Base-by-base conservation (phyloP, 2,888 invertebrate species). In the Drosophila rellima region DNA sequence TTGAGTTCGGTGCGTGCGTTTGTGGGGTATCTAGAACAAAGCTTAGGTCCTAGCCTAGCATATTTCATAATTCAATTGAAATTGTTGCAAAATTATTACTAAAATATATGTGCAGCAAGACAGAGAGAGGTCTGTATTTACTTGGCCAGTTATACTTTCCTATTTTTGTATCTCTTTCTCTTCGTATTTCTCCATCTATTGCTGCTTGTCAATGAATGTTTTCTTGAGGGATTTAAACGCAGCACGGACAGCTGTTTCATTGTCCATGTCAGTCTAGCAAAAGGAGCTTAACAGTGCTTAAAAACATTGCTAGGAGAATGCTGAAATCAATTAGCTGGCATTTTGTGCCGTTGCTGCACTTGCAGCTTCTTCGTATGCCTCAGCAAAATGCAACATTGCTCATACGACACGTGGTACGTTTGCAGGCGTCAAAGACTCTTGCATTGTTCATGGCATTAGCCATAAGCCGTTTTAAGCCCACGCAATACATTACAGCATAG, bases 51-150 rank as follows among this genome's bases (percentile, higher is more conserved):
- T 61, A 15, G 56, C 52, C 51, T 51, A 44, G 56, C 72, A 87
- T 71, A 82, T 60, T 77, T 84, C 74, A 79, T 85, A 80, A 82
- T 85, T 72, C 80, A 82, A 82, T 88, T 76, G 83, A 72, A 88
- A 85, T 78, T 69, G 78, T 85, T 78, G 63, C 74, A 59, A 70
- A 74, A 82, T 72, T 70, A 74, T 70, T 72, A 59, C 68, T 70
- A 69, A 67, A 82, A 80, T 85, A 78, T 85, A 78, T 78, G 72
- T 60, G 39, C 60, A 64, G 31, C 77, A 60, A 39, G 26, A 47
- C 29, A 17, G 35, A 52, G n/a, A 52, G 18, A 44, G 52, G n/a
- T 13, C 15, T 23, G 11, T 33, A 23, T 42, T 55, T 55, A 42
- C 33, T 33, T 42, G 40, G 18, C 31, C 40, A 54, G 29, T 42